Conservation (phyloP, 1,140 invertebrate species). For the Eumaeus atala region DNA sequence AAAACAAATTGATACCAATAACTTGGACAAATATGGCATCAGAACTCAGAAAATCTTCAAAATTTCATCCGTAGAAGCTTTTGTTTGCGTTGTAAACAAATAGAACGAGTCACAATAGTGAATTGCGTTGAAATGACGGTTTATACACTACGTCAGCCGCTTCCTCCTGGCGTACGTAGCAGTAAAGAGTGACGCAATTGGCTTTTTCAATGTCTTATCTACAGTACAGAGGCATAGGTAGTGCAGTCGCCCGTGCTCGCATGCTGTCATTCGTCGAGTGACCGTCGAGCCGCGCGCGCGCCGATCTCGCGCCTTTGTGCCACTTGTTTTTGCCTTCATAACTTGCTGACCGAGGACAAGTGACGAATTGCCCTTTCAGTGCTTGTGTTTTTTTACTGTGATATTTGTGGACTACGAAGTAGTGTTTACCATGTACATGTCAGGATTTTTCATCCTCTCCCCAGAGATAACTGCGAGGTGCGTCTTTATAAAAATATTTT, state of each 20-base stretch:
- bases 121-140: slow-evolving; percentile 63
- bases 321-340: slow-evolving; percentile 54
- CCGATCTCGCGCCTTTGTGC: slow-evolving; percentile 44
- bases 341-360: slow-evolving; percentile 60
- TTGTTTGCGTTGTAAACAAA: slow-evolving; percentile 54
- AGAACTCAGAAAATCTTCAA: slow-evolving; percentile 11
- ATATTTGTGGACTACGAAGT: slow-evolving; percentile 40
- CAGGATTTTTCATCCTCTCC: slow-evolving; percentile 64
- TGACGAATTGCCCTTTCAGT: slow-evolving; percentile 57
- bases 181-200: slow-evolving; percentile 67
- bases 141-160: slow-evolving; percentile 54
- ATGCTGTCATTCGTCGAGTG: slow-evolving; percentile 62
- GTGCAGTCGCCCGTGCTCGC: not conserved
- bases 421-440: slow-evolving; percentile 58
- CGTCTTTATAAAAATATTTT: slow-evolving; percentile 46
- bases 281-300: slow-evolving; percentile 55
- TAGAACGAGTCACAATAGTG: slow-evolving; percentile 51
- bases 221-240: slow-evolving; percentile 46
- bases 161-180: slow-evolving; percentile 66
- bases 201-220: slow-evolving; percentile 74
- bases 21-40: not conserved
- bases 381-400: slow-evolving; percentile 51
- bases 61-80: slow-evolving; percentile 27
- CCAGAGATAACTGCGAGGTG: slow-evolving; percentile 62
- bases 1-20: not conserved